Evolutionary conservation across 2,113 vertebrate genomes (phyloP).

Genomic region (Aviceda subcristata): DNA sequence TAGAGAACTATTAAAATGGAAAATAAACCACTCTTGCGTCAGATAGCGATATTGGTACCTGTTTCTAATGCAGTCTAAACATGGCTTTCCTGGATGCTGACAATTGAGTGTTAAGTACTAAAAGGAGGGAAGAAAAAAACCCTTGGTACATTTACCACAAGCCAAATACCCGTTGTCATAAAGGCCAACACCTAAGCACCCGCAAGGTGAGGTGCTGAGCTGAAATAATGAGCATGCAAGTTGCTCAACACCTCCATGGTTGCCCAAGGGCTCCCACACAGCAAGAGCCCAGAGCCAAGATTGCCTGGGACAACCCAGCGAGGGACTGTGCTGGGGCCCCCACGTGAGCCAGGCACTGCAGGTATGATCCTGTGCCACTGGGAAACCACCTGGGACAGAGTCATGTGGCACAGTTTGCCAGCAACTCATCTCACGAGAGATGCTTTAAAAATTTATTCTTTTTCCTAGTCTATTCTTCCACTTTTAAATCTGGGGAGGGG

Average conservation of each 20-base stretch:
- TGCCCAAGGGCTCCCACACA: neutral
- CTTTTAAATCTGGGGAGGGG: neutral
- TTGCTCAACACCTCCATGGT: neutral
- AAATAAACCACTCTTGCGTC: slow-evolving; percentile 47
- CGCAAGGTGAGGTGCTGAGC: neutral
- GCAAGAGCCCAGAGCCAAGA: neutral
- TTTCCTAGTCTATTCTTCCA: neutral
- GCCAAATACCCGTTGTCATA: neutral
- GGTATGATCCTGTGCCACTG: neutral
- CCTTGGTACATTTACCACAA: neutral
- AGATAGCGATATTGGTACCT: neutral
- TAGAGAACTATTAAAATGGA: slow-evolving; percentile 61
- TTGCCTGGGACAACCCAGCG: neutral
- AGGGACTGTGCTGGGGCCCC: accelerated
- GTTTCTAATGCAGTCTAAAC: slow-evolving; percentile 32
- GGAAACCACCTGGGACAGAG: neutral
- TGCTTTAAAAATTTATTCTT: neutral
- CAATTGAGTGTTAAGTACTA: neutral
- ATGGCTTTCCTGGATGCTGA: neutral
- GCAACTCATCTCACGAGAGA: neutral
- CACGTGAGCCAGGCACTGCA: accelerated
- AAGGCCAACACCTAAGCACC: neutral
- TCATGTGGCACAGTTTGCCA: accelerated
- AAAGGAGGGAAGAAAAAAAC: neutral
- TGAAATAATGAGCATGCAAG: neutral